Conservation (phyloP, 2,797 vertebrate genomes). For the Ctenochaetus hawaiiensis region DNA sequence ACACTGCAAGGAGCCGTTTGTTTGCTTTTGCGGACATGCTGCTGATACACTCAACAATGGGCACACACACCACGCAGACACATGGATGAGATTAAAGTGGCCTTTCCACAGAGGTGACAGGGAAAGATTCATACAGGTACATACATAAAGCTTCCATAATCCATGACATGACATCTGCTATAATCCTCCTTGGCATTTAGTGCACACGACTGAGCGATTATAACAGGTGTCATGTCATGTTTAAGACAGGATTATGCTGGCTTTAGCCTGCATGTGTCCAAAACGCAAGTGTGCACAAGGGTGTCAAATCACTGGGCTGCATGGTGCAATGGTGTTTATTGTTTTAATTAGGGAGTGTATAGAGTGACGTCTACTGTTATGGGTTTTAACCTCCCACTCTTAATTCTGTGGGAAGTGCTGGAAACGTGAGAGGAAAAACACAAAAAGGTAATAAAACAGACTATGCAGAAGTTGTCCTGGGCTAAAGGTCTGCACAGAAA, state of each 20-base stretch:
- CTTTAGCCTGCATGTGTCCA: constrained; percentile 56
- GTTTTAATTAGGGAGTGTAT: constrained; percentile 57
- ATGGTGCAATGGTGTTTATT: constrained; percentile 72
- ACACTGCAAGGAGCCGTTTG: constrained; percentile 56
- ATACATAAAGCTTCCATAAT: constrained; percentile 71
- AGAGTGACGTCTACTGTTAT: constrained; percentile 41
- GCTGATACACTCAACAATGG: constrained; percentile 48
- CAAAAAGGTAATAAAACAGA: constrained; percentile 10
- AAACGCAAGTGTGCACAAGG: constrained; percentile 42
- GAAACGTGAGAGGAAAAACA: constrained; percentile 20
- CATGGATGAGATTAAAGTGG: constrained; percentile 64
- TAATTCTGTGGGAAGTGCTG: constrained; percentile 26
- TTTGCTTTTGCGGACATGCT: constrained; percentile 57
- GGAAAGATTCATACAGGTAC: constrained; percentile 45
- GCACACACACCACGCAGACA: constrained; percentile 48
- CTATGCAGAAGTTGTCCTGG: background rate
- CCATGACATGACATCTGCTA: constrained; percentile 74
- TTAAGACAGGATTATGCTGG: constrained; percentile 72
- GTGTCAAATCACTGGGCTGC: constrained; percentile 59
- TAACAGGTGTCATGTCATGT: constrained; percentile 81
- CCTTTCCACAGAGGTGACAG: constrained; percentile 58
- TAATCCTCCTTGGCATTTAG: constrained; percentile 78
- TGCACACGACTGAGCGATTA: constrained; percentile 61
- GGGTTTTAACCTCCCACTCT: constrained; percentile 35
- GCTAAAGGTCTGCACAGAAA: constrained; percentile 23